Percentiles rank a stretch among this genome's conserved stretches.
Evolutionary conservation across 2,113 vertebrate species (phyloP).

Genomic region (Spheniscus mendiculus): DNA sequence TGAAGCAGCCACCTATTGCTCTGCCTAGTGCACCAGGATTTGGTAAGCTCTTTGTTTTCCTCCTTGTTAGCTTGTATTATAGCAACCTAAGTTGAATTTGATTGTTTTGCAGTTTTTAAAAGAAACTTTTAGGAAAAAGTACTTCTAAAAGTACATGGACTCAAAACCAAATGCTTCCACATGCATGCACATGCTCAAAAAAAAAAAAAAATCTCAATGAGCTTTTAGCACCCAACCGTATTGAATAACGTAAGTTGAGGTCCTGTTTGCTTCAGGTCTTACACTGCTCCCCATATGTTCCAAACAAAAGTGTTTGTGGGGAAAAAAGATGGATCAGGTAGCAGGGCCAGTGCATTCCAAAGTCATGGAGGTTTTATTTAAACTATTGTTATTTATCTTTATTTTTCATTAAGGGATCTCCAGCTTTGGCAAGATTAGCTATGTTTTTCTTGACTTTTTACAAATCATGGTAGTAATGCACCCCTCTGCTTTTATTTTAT

Average conservation of each 20-base stretch:
- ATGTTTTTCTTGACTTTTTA: background rate
- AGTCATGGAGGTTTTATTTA: background rate
- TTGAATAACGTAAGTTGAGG: background rate
- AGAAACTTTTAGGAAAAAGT: background rate
- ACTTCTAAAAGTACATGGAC: accelerated
- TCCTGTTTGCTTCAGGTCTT: background rate
- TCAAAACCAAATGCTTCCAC: background rate
- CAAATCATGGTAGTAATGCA: background rate
- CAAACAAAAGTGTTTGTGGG: background rate
- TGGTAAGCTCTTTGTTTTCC: slow-evolving; percentile 77
- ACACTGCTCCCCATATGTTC: background rate
- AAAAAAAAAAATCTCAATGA: background rate
- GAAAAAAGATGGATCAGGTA: background rate
- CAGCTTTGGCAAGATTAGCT: background rate
- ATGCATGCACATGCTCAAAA: accelerated
- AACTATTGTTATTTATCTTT: background rate
- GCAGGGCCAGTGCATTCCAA: background rate
- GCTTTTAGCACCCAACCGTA: background rate
- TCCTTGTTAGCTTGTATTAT: background rate
- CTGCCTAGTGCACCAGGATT: slow-evolving; percentile 82
- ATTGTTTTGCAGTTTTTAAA: background rate
- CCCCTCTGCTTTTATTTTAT: background rate
- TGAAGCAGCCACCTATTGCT: slow-evolving; percentile 89
- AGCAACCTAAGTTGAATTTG: background rate
- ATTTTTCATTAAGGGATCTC: background rate